phyloP scores from a whole-genome alignment of 2,888 invertebrate genomes.

The Digitonthophagus gazella region DNA sequence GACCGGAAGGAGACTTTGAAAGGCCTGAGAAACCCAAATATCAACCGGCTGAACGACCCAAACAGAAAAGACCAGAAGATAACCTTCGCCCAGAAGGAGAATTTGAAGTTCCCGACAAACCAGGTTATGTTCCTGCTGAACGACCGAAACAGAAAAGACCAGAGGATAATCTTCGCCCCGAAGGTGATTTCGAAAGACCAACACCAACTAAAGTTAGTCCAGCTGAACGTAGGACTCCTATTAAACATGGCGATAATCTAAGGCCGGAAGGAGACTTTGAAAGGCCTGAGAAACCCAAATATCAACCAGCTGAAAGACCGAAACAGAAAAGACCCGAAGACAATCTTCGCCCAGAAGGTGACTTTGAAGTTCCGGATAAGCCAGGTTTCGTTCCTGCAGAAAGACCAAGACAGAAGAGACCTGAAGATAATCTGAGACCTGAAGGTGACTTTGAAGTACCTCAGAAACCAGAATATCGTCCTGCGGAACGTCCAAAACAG shows the following conservation, averaged over 20 bases:
- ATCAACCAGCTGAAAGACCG: constrained; percentile 48
- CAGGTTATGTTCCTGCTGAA: constrained; percentile 47
- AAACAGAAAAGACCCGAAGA: constrained; percentile 55
- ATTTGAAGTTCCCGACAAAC: constrained; percentile 52
- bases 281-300: constrained; percentile 47
- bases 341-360: constrained; percentile 61
- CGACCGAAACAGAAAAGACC: constrained; percentile 49
- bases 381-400: constrained; percentile 51
- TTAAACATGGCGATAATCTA: constrained; percentile 53
- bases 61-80: constrained; percentile 56
- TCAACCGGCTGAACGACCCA: constrained; percentile 52
- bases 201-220: constrained; percentile 49
- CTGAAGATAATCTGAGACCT: constrained; percentile 60
- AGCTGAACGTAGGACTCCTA: constrained; percentile 49
- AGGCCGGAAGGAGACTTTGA: constrained; percentile 51
- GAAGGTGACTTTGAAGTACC: constrained; percentile 57
- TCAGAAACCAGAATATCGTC: constrained; percentile 47
- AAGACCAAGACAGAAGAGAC: constrained; percentile 39
- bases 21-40: constrained; percentile 47
- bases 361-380: constrained; percentile 51
- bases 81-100: constrained; percentile 53
- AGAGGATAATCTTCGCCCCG: constrained; percentile 51
- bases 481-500: constrained; percentile 44
- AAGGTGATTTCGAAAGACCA: constrained; percentile 51
- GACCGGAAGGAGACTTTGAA: constrained; percentile 55